phyloP scores from a whole-genome alignment of 2,888 invertebrate genomes.

The Elysia crispata region DNA sequence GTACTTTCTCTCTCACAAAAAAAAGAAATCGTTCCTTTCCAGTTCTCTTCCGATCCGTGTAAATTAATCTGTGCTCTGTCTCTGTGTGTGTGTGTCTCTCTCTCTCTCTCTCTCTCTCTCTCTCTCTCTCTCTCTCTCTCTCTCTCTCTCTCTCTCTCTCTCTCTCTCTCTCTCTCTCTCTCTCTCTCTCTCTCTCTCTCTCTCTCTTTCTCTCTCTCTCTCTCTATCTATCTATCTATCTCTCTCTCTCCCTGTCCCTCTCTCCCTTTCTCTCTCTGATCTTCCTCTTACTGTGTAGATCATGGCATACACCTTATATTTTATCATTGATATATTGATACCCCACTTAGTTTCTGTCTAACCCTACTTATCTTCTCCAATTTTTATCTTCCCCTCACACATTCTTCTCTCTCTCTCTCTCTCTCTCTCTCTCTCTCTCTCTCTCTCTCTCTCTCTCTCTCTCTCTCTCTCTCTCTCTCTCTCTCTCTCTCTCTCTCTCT shows the following conservation, averaged over 20 bases:
- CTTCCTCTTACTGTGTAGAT: neutral
- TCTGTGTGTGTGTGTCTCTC: too few relatives aligned
- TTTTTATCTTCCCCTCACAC: too few relatives aligned
- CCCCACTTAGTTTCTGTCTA: too few relatives aligned
- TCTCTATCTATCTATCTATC: conserved; percentile 36
- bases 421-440: conserved; percentile 3
- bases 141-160: conserved; percentile 16
- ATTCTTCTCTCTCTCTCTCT: neutral
- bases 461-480: neutral
- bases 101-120: too few relatives aligned
- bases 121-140: neutral
- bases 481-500: too few relatives aligned
- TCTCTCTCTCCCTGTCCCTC: conserved; percentile 36
- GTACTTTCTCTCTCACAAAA: too few relatives aligned
- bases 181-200: conserved; percentile 27
- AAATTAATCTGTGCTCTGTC: too few relatives aligned
- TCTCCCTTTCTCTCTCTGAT: conserved; percentile 18
- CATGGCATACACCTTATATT: neutral
- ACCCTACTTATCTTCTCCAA: neutral
- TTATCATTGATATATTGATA: too few relatives aligned
- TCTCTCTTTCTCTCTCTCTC: conserved; percentile 6
- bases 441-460: conserved; percentile 7
- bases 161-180: conserved; percentile 37
- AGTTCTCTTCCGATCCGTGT: too few relatives aligned
- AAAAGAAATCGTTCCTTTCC: too few relatives aligned